Evolutionary conservation across 2,797 vertebrate genomes (phyloP), one percentile per base, ranked within the genome.

Genomic region (Euphonia xanthogaster): DNA sequence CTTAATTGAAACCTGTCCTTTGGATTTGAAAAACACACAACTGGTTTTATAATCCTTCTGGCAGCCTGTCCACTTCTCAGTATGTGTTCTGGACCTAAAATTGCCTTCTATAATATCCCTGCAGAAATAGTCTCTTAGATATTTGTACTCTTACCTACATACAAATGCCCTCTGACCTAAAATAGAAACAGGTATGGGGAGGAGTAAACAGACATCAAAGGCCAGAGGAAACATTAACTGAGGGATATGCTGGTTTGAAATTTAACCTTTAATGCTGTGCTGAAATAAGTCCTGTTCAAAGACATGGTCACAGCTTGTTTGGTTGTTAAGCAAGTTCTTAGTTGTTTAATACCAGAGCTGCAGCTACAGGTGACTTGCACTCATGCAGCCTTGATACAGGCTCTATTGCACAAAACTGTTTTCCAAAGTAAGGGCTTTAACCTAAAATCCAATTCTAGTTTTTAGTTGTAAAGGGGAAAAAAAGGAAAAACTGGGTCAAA

Each of bases 1-100:
- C 82, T 78, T 94, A 96, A 97, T 85, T 94, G 87, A 97, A 98
- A 96, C 44, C 93, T 88, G 67, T 87, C 75, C 63, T 89, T 85
- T 77, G 70, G 81, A 68, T 96, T 76, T 76, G 53, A 85, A 96
- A 84, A 97, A 68, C 82, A 70, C 67, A 78, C 4, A 2, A 70
- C 60, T 78, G 25, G 42, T 93, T 97, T 96, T 80, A 80, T 95
- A 96, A 97, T 65, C 78, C 71, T 92, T 78, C 62, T 94, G 91
- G 91, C 93, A 94, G 54, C 44, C 66, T 27, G 12, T 39, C 68
- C 67, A 47, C 74, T 86, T 76, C 84, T 94, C 94, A 79, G 62
- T 83, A 90, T 80, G 73, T 61, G 78, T 80, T 87, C 82, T 77
- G 75, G 80, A 84, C 71, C n/a, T 94, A 95, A 90, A 87, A 93